Conservation (phyloP, 2,888 invertebrate genomes). For the Drymonia ruficornis region DNA sequence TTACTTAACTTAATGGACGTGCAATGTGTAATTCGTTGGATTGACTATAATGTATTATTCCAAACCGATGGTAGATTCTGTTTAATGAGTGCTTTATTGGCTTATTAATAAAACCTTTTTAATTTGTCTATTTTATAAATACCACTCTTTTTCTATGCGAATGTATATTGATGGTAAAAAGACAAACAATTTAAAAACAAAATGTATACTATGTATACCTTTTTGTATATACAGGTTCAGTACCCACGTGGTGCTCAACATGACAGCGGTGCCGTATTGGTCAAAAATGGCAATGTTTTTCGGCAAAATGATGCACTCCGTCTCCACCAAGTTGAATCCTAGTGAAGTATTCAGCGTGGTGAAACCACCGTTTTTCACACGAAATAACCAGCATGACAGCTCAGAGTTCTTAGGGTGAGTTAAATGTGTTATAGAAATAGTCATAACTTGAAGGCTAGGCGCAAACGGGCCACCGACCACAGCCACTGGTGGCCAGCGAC, state of each 20-base stretch:
- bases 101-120: too few species aligned
- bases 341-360: slow-evolving; percentile 88
- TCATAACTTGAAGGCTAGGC: too few species aligned
- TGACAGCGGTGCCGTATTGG: slow-evolving; percentile 83
- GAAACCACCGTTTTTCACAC: slow-evolving; percentile 90
- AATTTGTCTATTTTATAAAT: too few species aligned
- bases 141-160: neutral
- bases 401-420: slow-evolving; percentile 92
- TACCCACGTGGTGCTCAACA: slow-evolving; percentile 85
- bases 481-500: too few species aligned
- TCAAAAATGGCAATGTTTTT: slow-evolving; percentile 90
- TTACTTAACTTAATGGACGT: too few species aligned
- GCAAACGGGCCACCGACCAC: too few species aligned
- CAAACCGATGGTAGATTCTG: too few species aligned
- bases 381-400: slow-evolving; percentile 94
- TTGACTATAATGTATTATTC: too few species aligned
- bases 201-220: neutral
- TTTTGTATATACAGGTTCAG: slow-evolving; percentile 83
- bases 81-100: too few species aligned
- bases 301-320: slow-evolving; percentile 88
- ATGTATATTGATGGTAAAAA: neutral
- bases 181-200: neutral
- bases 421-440: neutral
- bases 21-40: too few species aligned
- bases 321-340: slow-evolving; percentile 88